A percentile compares a stretch with the other conserved stretches of the same genome.
phyloP scores from a whole-genome alignment of 2,113 vertebrate species.

The Delphinus delphis region DNA sequence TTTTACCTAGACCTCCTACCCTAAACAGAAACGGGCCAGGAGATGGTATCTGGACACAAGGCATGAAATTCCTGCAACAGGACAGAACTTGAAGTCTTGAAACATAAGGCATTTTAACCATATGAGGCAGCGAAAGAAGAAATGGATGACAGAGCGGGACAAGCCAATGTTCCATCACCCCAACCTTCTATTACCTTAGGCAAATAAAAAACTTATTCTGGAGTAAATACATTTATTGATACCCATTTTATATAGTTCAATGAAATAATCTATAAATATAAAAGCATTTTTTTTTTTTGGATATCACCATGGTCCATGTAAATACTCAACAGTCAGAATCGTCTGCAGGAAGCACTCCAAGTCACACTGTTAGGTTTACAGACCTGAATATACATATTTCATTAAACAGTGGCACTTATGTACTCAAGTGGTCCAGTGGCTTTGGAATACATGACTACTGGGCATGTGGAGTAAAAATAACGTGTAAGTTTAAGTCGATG shows the following conservation, averaged over 20 bases:
- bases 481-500: slow-evolving; percentile 35
- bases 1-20: not conserved
- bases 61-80: not conserved
- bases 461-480: slow-evolving; percentile 55
- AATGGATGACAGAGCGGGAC: not conserved
- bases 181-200: not conserved
- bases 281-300: slow-evolving; percentile 77
- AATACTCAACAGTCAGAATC: slow-evolving; percentile 78
- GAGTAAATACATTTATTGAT: slow-evolving; percentile 85
- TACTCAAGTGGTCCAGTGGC: slow-evolving; percentile 77
- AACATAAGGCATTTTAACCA: not conserved
- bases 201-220: slow-evolving; percentile 64
- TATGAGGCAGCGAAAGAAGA: not conserved
- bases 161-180: not conserved
- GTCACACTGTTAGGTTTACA: slow-evolving; percentile 69
- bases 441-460: slow-evolving; percentile 73
- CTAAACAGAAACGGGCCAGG: not conserved
- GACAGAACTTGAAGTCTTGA: not conserved
- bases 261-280: slow-evolving; percentile 82
- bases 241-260: slow-evolving; percentile 80
- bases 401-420: slow-evolving; percentile 76
- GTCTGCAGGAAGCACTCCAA: slow-evolving; percentile 68
- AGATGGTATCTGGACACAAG: not conserved
- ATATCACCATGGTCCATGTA: slow-evolving; percentile 80
- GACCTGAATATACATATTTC: slow-evolving; percentile 72